A percentile compares a stretch with the other conserved stretches of the same genome.
Evolutionary conservation across 2,113 vertebrate genomes (phyloP).

Genomic region (Podarcis raffonei): DNA sequence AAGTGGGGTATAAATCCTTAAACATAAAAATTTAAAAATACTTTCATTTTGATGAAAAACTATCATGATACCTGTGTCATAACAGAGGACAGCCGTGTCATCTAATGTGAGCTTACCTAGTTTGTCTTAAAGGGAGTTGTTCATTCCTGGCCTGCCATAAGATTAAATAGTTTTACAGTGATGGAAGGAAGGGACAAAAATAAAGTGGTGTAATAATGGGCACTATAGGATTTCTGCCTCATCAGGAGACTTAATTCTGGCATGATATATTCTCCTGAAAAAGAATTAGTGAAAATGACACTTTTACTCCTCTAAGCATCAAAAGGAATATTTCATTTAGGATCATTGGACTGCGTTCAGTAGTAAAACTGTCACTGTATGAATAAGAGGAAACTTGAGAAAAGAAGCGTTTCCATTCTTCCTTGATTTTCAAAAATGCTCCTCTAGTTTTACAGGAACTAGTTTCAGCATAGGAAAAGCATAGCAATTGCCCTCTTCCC

Average conservation of each 20-base stretch:
- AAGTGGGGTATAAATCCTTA: not conserved
- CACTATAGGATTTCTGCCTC: conserved; percentile 9
- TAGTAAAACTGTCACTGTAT: conserved; percentile 35
- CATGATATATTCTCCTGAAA: conserved; percentile 39
- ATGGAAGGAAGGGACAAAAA: not conserved
- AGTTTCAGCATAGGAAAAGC: not conserved
- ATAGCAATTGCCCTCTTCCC: not conserved
- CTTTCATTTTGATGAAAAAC: not conserved
- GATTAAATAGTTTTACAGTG: not conserved
- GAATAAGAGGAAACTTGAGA: conserved; percentile 22
- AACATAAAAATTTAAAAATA: not conserved
- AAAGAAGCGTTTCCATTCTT: conserved; percentile 5
- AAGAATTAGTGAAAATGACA: conserved; percentile 44
- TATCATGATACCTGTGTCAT: not conserved
- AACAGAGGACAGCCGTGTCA: not conserved
- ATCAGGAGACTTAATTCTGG: not conserved
- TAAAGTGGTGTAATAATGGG: not conserved
- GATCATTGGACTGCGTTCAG: conserved; percentile 53
- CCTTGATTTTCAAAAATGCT: not conserved
- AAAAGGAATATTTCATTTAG: conserved; percentile 53
- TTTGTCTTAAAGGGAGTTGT: not conserved
- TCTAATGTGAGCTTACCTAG: not conserved
- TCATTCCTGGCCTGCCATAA: not conserved
- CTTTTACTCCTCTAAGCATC: conserved; percentile 51
- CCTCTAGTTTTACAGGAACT: not conserved